phyloP scores from a whole-genome alignment of 2,888 invertebrate species.

The Epirrita christyi region DNA sequence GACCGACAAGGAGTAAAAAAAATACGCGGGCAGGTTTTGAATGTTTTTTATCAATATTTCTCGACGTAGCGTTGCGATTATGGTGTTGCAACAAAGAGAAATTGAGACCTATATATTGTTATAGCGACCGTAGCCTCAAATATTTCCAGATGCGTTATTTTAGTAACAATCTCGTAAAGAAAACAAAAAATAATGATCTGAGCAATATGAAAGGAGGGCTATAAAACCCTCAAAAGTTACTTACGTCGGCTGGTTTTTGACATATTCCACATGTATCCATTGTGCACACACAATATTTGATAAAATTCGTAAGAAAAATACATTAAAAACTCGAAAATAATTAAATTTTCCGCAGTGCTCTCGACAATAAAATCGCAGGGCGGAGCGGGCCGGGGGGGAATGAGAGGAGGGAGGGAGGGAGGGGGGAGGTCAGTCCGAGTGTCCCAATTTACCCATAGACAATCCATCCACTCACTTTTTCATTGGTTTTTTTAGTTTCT shows the following conservation, averaged over 20 bases:
- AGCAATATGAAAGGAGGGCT: conserved; percentile 56
- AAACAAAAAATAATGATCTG: conserved; percentile 76
- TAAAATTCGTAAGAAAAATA: conserved; percentile 55
- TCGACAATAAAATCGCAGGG: conserved; percentile 63
- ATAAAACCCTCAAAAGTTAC: conserved; percentile 51
- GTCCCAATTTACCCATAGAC: conserved; percentile 28
- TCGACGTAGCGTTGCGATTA: conserved; percentile 37
- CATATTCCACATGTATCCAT: conserved; percentile 83
- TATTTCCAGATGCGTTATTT: conserved; percentile 65
- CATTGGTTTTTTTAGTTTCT: conserved; percentile 1
- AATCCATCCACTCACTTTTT: background rate
- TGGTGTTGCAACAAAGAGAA: conserved; percentile 38
- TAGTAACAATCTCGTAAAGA: conserved; percentile 72
- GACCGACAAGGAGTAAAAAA: conserved; percentile 65
- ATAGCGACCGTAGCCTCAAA: conserved; percentile 38
- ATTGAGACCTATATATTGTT: conserved; percentile 28
- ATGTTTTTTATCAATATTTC: conserved; percentile 62
- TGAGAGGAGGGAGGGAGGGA: conserved; percentile 37
- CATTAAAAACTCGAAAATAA: conserved; percentile 63
- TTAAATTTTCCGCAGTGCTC: conserved; percentile 63
- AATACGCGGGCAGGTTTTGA: conserved; percentile 81
- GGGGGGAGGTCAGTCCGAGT: conserved; percentile 14
- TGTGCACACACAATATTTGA: conserved; percentile 46
- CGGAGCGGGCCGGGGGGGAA: conserved; percentile 59
- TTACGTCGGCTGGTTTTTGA: conserved; percentile 74